Evolutionary conservation across 2,888 invertebrate species (phyloP).

Genomic region (Elmis aenea): DNA sequence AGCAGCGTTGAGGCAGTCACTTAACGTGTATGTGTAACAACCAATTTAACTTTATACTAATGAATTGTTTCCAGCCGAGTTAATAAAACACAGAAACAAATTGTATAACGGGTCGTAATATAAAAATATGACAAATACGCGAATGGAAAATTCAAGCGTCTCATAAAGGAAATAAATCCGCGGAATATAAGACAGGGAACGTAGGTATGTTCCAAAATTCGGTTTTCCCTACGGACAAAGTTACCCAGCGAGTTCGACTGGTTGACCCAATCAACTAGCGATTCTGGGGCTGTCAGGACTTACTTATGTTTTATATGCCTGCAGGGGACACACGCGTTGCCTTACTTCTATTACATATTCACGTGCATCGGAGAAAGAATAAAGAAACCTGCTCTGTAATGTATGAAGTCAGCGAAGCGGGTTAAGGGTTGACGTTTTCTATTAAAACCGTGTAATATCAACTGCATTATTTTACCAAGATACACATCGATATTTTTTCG

Average conservation of each 20-base stretch:
- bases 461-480: too few relatives aligned
- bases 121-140: too few relatives aligned
- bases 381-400: constrained; percentile 32
- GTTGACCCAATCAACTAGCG: constrained; percentile 42
- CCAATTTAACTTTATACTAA: too few relatives aligned
- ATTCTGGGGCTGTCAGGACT: constrained; percentile 40
- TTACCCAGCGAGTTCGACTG: constrained; percentile 24
- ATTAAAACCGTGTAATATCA: too few relatives aligned
- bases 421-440: too few relatives aligned
- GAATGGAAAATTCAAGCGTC: too few relatives aligned
- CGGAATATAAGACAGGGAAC: constrained; percentile 14
- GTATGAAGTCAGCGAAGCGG: constrained; percentile 24
- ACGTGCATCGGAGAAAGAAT: constrained; percentile 27
- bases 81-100: too few relatives aligned
- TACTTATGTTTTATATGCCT: constrained; percentile 41
- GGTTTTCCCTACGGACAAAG: constrained; percentile 23
- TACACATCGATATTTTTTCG: too few relatives aligned
- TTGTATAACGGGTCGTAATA: too few relatives aligned
- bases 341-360: constrained; percentile 26
- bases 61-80: too few relatives aligned
- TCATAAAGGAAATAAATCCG: constrained; percentile 8
- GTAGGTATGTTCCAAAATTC: constrained; percentile 24
- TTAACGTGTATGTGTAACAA: too few relatives aligned
- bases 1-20: too few relatives aligned
- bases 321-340: constrained; percentile 29